A percentile compares a stretch with the other conserved stretches of the same genome.
Conservation (phyloP, 2,113 vertebrate genomes). For the Mugil cephalus region DNA sequence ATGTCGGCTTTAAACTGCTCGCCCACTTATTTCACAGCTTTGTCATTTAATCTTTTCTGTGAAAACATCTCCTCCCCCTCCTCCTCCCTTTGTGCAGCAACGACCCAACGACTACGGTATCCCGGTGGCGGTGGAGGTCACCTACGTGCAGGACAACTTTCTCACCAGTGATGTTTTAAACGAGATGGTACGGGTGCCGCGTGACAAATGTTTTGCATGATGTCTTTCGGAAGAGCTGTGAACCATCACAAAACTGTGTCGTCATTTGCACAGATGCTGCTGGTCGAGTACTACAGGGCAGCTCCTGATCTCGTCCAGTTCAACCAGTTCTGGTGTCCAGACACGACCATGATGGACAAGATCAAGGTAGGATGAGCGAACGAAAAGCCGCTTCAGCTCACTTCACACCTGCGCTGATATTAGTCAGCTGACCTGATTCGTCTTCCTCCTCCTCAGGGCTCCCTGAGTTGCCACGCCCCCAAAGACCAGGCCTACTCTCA, state of each 20-base stretch:
- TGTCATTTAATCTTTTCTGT: background rate
- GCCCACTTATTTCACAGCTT: background rate
- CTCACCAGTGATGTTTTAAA: conserved; percentile 95
- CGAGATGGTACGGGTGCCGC: conserved; percentile 90
- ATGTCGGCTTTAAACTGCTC: background rate
- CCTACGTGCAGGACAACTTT: conserved; percentile 93
- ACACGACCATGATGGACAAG: conserved; percentile 94
- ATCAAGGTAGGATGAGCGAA: conserved; percentile 86
- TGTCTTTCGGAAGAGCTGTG: background rate
- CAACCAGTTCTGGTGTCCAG: conserved; percentile 91
- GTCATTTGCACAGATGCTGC: conserved; percentile 84
- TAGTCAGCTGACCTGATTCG: background rate
- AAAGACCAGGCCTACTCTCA: conserved; percentile 93
- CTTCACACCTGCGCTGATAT: no score
- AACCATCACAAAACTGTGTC: background rate
- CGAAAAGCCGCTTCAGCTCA: background rate
- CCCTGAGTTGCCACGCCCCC: conserved; percentile 92
- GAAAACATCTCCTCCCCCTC: background rate
- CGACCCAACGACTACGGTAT: conserved; percentile 95
- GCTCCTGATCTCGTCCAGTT: conserved; percentile 93
- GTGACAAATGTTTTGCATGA: background rate
- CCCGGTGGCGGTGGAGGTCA: conserved; percentile 96
- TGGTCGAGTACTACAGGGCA: conserved; percentile 93
- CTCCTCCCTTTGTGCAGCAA: conserved; percentile 83
- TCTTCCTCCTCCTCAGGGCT: conserved; percentile 83